Percentiles rank a stretch among this genome's conserved stretches.
These are phyloP conservation scores for Mycteria americana DNA, from an alignment of 2,797 vertebrate species.

Conservation along the genomic window DNA sequence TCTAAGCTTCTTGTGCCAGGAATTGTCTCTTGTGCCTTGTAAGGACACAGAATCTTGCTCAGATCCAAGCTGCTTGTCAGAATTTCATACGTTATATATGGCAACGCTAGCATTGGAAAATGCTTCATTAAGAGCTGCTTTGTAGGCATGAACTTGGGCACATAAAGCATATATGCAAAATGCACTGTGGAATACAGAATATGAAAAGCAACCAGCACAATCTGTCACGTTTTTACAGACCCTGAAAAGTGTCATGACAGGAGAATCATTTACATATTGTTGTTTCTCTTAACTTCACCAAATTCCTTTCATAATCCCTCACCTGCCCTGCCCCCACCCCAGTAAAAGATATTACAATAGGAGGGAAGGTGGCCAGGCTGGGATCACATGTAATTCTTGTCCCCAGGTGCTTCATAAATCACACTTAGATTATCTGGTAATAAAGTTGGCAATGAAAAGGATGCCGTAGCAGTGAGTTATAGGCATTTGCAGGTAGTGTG, in stretches of 20 bases:
- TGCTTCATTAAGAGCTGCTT: neutral
- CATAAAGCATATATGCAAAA: neutral
- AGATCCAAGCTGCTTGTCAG: neutral
- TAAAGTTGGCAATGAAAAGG: neutral
- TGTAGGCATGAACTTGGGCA: neutral
- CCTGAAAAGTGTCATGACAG: neutral
- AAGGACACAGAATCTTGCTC: neutral
- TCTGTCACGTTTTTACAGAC: constrained; percentile 4
- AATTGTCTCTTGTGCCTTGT: neutral
- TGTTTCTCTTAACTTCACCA: neutral
- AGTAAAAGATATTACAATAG: neutral
- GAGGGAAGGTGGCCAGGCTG: neutral
- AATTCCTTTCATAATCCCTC: neutral
- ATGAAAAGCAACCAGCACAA: neutral
- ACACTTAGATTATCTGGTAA: neutral
- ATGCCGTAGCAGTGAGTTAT: neutral
- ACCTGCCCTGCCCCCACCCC: neutral
- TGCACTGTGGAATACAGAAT: neutral
- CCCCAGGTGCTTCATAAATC: constrained; percentile 12
- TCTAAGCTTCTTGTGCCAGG: neutral
- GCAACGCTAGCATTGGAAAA: neutral
- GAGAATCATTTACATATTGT: neutral
- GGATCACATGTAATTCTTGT: neutral
- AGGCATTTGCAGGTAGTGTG: neutral
- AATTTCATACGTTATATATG: neutral